Percentiles rank a stretch among this genome's conserved stretches.
Conservation (phyloP, 2,113 vertebrate genomes). For the Ceyx cyanopectus region DNA sequence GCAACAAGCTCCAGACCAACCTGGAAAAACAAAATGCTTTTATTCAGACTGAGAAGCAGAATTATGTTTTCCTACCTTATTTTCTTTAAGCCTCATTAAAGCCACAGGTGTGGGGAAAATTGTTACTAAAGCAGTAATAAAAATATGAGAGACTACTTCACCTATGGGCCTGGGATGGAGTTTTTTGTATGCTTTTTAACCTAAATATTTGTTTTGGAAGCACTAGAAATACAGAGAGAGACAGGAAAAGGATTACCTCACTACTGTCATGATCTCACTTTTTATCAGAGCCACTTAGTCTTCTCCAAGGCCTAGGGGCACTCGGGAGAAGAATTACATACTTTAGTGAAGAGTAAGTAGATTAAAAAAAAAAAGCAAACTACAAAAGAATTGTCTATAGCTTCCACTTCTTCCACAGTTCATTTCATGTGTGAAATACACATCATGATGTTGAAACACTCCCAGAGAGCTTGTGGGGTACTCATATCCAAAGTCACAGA, state of each 20-base stretch:
- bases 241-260: slow-evolving; percentile 42
- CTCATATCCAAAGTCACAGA: neutral
- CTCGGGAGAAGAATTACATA: neutral
- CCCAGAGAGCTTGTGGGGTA: neutral
- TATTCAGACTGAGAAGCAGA: neutral
- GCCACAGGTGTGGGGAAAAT: slow-evolving; percentile 1
- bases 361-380: neutral
- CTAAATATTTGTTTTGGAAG: slow-evolving; percentile 64
- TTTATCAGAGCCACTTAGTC: slow-evolving; percentile 33
- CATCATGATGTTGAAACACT: accelerated
- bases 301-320: slow-evolving; percentile 13
- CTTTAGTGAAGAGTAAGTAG: neutral
- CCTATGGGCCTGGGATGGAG: neutral
- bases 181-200: slow-evolving; percentile 28
- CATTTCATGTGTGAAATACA: neutral
- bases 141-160: slow-evolving; percentile 38
- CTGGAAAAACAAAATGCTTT: neutral
- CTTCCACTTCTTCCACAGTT: neutral
- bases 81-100: slow-evolving; percentile 44
- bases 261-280: slow-evolving; percentile 49
- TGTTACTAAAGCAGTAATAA: slow-evolving; percentile 1
- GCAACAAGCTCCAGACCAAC: neutral
- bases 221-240: slow-evolving; percentile 10
- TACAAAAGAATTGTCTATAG: neutral
- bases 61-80: neutral